Evolutionary conservation across 2,888 invertebrate species (phyloP).

Genomic region (Cataglyphis rosenhaueri): DNA sequence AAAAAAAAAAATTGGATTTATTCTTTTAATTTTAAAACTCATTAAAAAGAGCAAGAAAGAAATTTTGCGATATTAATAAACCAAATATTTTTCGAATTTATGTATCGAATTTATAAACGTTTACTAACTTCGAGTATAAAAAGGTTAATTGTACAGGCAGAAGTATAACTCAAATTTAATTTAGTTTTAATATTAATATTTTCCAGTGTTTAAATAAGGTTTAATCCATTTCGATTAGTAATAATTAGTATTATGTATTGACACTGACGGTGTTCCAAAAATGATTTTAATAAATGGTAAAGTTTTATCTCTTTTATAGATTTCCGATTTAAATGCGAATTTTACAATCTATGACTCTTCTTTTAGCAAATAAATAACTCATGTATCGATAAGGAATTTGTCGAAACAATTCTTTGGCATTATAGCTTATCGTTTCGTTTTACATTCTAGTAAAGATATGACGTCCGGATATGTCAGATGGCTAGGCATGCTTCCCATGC

Average conservation of each 20-base stretch:
- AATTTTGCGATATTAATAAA: background rate
- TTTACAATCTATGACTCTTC: background rate
- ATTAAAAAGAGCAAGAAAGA: background rate
- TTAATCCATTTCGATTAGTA: background rate
- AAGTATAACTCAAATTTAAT: background rate
- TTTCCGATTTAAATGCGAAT: background rate
- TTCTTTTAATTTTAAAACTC: background rate
- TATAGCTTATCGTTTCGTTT: background rate
- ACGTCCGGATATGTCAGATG: background rate
- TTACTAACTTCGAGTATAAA: background rate
- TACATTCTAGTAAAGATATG: background rate
- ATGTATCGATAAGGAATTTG: background rate
- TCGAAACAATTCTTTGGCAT: background rate
- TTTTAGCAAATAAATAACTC: background rate
- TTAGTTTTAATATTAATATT: background rate
- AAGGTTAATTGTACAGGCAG: background rate
- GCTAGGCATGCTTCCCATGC: slow-evolving; percentile 8
- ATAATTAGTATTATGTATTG: background rate
- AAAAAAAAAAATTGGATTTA: background rate
- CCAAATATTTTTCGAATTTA: background rate
- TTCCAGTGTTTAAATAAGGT: background rate
- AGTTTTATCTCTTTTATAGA: background rate
- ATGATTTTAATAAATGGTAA: background rate
- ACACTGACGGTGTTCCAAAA: background rate
- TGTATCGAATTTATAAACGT: background rate